Evolutionary conservation across 1,140 invertebrate species (phyloP), one percentile per base, ranked within the genome.

Genomic region (Hypothenemus hampei): DNA sequence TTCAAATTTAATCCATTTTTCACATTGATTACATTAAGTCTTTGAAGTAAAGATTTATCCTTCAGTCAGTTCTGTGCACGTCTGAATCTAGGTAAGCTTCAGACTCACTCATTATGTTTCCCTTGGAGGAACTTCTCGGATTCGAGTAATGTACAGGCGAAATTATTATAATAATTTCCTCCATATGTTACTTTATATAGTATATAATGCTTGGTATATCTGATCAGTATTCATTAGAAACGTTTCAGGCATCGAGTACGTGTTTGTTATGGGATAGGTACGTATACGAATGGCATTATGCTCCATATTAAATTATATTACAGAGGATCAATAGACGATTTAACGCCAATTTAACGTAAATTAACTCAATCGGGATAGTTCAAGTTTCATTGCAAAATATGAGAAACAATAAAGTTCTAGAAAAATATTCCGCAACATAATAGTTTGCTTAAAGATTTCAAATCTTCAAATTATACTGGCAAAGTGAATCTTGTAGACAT

Each of bases 221-320:
- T 41, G 39, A 41, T 41, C 39, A 41, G 39, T 16, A 41, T 41
- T 41, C 39, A 41, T 41, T 41, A 41, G 39, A 3, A 21, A 41
- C 20, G 3, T 10, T 22, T 41, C 5, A 41, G 22, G 39, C 39
- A 20, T 20, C 18, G 11, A 41, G 22, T 41, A 41, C 20, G 39
- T 41, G 39, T 41, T 41, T 19, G 39, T 21, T 20, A 22, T 41
- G 22, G 16, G 3, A 3, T 37, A 37, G n/a, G 10, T 16, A 16
- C 35, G 18, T 7, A 3, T 16, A 15, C 7, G 15, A 37, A 16
- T 8, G 2, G 18, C 35, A 15, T 37, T 37, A 7, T 2, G 7
- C 16, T 37, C 15, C 35, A n/a, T n/a, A n/a, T n/a, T n/a, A n/a
- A n/a, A n/a, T n/a, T n/a, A n/a, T n/a, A n/a, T n/a, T n/a, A n/a